A percentile compares a stretch with the other conserved stretches of the same genome.
Conservation (phyloP, 2,797 vertebrate genomes). For the Apogon talboti region DNA sequence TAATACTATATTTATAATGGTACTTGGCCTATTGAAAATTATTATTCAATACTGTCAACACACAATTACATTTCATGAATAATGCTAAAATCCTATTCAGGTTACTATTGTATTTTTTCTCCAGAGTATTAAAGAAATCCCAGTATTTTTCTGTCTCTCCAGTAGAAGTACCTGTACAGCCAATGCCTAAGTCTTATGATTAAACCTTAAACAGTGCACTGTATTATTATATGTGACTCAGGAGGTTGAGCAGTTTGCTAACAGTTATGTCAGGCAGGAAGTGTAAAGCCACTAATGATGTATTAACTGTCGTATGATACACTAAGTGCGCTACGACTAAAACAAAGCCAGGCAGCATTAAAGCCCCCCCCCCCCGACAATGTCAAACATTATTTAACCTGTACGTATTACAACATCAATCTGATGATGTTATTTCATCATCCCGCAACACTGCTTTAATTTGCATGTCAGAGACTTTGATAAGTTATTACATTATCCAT, state of each 20-base stretch:
- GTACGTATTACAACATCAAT: slow-evolving; percentile 31
- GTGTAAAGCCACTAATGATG: slow-evolving; percentile 14
- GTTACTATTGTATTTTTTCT: no score
- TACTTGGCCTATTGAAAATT: no score
- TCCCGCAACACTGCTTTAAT: slow-evolving; percentile 14
- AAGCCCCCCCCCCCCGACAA: slow-evolving; percentile 14
- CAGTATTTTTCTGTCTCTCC: no score
- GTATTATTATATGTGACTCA: no score
- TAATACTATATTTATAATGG: no score
- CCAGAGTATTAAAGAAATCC: no score
- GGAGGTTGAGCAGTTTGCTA: background rate
- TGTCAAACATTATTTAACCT: slow-evolving; percentile 20
- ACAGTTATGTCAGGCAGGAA: background rate
- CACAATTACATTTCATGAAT: no score
- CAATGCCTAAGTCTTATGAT: no score
- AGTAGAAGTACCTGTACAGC: no score
- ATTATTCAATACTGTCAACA: no score
- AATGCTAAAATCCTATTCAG: no score
- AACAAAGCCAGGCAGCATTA: slow-evolving; percentile 26
- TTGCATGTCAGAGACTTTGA: slow-evolving; percentile 23
- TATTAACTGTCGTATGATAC: slow-evolving; percentile 17
- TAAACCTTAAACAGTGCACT: no score
- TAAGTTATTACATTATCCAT: background rate
- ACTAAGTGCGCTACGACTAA: slow-evolving; percentile 17
- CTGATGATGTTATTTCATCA: slow-evolving; percentile 21